Evolutionary conservation across 2,888 invertebrate genomes (phyloP), one percentile per base, ranked within the genome.

Genomic region (Dermolepida albohirtum): DNA sequence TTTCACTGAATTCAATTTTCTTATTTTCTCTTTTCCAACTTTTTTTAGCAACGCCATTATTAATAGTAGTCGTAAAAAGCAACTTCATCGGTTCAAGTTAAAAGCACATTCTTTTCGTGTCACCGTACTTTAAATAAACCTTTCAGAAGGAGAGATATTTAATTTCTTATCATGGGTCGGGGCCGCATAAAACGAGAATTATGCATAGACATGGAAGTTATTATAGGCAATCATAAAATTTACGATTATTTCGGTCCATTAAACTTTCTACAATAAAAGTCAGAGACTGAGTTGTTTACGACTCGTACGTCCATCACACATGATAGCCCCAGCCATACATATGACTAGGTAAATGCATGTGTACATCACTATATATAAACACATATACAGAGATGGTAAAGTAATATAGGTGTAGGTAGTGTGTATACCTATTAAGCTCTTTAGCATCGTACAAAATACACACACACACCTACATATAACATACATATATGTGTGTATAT

Each of bases 191-290:
- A 72, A 70, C 68, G 67, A 66, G 67, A 69, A 72, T 72, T 71
- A 70, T 69, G 74, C 72, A 73, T 74, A 74, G 70, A 71, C 71
- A 69, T 68, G 63, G 65, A 72, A 74, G 73, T 75, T 74, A 74
- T 73, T 75, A 74, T 68, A 62, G 70, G 62, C 70, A 71, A 74
- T 73, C 73, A 73, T 71, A 72, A 76, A 78, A 78, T 78, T 79
- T 78, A 78, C 76, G 79, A 78, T 78, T 77, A 78, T 77, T 78
- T 73, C 71, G 74, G 69, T 73, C 76, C 76, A 78, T 78, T 78
- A 78, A 76, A 77, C 77, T 76, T 76, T 77, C 76, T 72, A 76
- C 76, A 78, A 78, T 79, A 78, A 78, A 79, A 74, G 78, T 79
- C 79, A 67, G 73, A 71, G 71, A 70, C 66, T 47, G 76, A 75